These are phyloP conservation scores for Pomacea canaliculata DNA, from an alignment of 2,888 invertebrate genomes.

Conservation along the genomic window DNA sequence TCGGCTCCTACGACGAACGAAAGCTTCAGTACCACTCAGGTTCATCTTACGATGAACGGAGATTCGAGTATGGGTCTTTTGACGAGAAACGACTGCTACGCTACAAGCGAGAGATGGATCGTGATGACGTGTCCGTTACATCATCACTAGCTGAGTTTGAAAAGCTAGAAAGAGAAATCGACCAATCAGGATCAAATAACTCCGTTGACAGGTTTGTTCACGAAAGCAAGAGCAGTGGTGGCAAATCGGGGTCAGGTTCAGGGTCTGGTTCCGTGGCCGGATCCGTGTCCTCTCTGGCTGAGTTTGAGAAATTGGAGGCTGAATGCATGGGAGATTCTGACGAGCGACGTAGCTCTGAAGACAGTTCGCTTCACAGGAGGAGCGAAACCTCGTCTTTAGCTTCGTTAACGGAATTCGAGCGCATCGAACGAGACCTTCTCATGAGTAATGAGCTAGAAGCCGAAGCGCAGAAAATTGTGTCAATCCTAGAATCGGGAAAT, in stretches of 20 bases:
- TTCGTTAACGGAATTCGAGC: slow-evolving; percentile 67
- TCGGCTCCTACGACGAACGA: slow-evolving; percentile 58
- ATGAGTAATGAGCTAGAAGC: slow-evolving; percentile 65
- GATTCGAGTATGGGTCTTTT: slow-evolving; percentile 20
- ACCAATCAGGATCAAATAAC: slow-evolving; percentile 47
- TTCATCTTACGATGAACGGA: slow-evolving; percentile 20
- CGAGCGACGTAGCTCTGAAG: slow-evolving; percentile 67
- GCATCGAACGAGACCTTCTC: slow-evolving; percentile 60
- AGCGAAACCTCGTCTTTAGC: slow-evolving; percentile 64
- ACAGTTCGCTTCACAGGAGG: slow-evolving; percentile 49
- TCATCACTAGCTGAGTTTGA: slow-evolving; percentile 93
- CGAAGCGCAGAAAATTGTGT: slow-evolving; percentile 68
- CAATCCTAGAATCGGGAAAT: slow-evolving; percentile 65
- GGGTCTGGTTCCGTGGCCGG: slow-evolving; percentile 42
- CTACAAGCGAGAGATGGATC: slow-evolving; percentile 78
- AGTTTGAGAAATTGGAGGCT: slow-evolving; percentile 91
- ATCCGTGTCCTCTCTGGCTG: slow-evolving; percentile 80
- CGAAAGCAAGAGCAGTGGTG: slow-evolving; percentile 57
- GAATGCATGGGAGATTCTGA: slow-evolving; percentile 71
- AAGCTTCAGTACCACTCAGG: slow-evolving; percentile 20
- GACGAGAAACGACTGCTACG: slow-evolving; percentile 23
- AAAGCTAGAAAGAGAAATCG: slow-evolving; percentile 85
- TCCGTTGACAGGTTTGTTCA: slow-evolving; percentile 69
- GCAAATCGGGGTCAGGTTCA: slow-evolving; percentile 30
- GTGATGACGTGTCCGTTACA: slow-evolving; percentile 91